Evolutionary conservation across 2,888 invertebrate genomes (phyloP), one percentile per base, ranked within the genome.

Genomic region (Elysia crispata): DNA sequence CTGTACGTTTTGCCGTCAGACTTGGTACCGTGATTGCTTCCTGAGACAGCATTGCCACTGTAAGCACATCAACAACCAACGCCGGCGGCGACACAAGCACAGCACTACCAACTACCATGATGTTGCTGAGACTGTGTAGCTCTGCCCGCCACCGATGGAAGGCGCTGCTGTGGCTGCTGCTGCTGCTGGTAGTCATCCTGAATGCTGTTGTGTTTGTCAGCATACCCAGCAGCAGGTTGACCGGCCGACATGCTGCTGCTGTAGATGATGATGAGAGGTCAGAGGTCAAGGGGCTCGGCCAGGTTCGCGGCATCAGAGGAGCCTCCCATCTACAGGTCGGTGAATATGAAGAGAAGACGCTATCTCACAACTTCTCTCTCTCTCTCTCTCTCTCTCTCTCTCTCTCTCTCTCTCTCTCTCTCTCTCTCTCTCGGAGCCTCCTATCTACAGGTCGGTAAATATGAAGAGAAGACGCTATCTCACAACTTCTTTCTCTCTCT

Each of bases 291-390:
- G 30, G 1, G 0, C 23, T 8, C 20, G 20, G 25, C 18, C 11
- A 49, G 50, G 20, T 28, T 49, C 6, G 28, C 6, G 5, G n/a
- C 11, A 41, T 41, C 41, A 41, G 50, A 5, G 74, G 31, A n/a
- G 54, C 30, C 11, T 67, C 79, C 6, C 79, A 79, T 67, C 30
- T 79, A 57, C 74, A 74, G 79, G 79, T 79, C 20, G 60, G 79
- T 60, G 25, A 11, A 18, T 18, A 20, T 11, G 11, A 20, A 20
- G 13, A 23, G 11, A n/a, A 18, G 54, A 54, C 13, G 13, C 13
- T 13, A 54, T 15, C 20, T 18, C 20, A 15, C 54, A 18, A 15
- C 15, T 54, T 54, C 20, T 54, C 54, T 20, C 54, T n/a, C n/a
- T n/a, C n/a, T n/a, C n/a, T n/a, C n/a, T n/a, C n/a, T n/a, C n/a